These are phyloP conservation scores for Quadriops clusia DNA, from an alignment of 2,888 invertebrate genomes.

Conservation along the genomic window DNA sequence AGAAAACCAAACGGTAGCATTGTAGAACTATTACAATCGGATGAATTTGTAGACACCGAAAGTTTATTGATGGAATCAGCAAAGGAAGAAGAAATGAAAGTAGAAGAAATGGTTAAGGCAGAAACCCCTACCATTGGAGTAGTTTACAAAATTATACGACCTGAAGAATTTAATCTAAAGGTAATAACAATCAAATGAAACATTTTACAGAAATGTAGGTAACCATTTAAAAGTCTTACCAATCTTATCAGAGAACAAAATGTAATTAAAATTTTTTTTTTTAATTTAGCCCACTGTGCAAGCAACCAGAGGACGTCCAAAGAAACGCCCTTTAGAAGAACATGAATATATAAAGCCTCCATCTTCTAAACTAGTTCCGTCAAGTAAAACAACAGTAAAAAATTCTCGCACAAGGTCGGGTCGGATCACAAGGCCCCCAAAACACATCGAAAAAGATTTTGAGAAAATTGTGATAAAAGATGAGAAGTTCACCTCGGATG, in stretches of 20 bases:
- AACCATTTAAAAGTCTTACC: slow-evolving; percentile 2
- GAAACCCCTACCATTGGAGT: slow-evolving; percentile 17
- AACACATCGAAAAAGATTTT: slow-evolving; percentile 29
- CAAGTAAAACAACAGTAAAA: slow-evolving; percentile 17
- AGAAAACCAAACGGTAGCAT: too few relatives aligned
- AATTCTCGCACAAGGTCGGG: slow-evolving; percentile 29
- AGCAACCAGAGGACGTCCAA: slow-evolving; percentile 24
- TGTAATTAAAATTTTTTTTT: background rate
- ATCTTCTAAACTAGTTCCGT: slow-evolving; percentile 10
- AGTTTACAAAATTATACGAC: slow-evolving; percentile 29
- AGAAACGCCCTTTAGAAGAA: slow-evolving; percentile 20
- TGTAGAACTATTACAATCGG: too few relatives aligned
- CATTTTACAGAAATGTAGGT: slow-evolving; percentile 3
- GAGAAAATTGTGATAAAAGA: slow-evolving; percentile 25
- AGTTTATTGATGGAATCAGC: too few relatives aligned
- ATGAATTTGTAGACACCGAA: too few relatives aligned
- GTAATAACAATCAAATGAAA: slow-evolving; percentile 19
- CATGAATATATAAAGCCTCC: slow-evolving; percentile 8
- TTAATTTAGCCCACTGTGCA: slow-evolving; percentile 18
- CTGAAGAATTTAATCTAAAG: slow-evolving; percentile 28
- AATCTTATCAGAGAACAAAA: slow-evolving; percentile 1
- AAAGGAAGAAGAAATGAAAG: too few relatives aligned
- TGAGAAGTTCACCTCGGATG: slow-evolving; percentile 17
- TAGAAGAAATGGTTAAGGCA: slow-evolving; percentile 9
- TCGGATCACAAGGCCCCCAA: slow-evolving; percentile 29